Base-by-base conservation (phyloP, 2,113 vertebrate species). In the Lasiurus borealis region DNA sequence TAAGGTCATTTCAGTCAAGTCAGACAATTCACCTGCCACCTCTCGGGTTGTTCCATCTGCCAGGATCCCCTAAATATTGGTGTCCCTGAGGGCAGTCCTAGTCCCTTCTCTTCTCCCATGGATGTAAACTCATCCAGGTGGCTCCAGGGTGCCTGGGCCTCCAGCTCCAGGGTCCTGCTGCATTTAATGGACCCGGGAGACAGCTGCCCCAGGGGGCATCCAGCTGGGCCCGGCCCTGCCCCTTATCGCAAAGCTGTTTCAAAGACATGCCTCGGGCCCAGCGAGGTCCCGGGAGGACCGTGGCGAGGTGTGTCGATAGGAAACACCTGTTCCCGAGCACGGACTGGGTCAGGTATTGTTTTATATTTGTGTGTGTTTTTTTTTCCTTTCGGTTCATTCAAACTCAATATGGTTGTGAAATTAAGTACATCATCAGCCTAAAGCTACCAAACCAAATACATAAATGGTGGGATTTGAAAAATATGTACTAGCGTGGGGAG, bases 311-410 rank as follows among this genome's bases (percentile, higher is more conserved):
- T 7, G n/a, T 3, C 6, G 78, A 48, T 68, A 82, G 95, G 95
- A 97, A 98, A 95, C 97, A 96, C 97, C 97, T 97, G 97, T 31
- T 11, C 46, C 23, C 0, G 0, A 0, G 0, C 29, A 8, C 5
- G 15, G 46, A 5, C 10, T 59, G 1, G 36, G 85, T 85, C 91
- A 46, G 92, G 46, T n/a, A 0, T n/a, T 7, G 48, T 1, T 73
- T 80, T 25, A 5, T 40, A 15, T 21, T 59, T 80, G 90, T 14
- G 0, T 64, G 40, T 34, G n/a, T n/a, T n/a, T n/a, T 64, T 64
- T 62, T 62, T 91, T 52, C 85, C 84, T 88, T 82, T 4, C 75
- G 0, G 59, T 69, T 68, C 40, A 5, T 78, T 52, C 78, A 90
- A 48, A 44, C 3, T 4, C 69, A 90, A 76, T 0, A 0, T n/a